A percentile compares a stretch with the other conserved stretches of the same genome.
phyloP scores from a whole-genome alignment of 2,797 vertebrate species.

The Ispidina picta region DNA sequence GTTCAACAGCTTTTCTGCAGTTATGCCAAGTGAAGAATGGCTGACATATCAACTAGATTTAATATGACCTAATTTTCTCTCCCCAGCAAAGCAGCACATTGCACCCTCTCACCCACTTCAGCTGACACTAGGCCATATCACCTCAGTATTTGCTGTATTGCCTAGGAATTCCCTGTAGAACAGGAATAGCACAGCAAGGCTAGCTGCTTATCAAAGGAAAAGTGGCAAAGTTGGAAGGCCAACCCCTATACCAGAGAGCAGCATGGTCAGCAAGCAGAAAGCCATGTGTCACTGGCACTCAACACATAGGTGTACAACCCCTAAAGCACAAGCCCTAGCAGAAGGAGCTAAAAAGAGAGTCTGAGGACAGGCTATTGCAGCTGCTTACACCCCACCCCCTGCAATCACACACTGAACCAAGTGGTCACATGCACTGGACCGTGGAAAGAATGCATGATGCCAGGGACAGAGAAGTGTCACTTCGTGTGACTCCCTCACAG shows the following conservation, averaged over 20 bases:
- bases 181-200: neutral
- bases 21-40: neutral
- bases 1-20: neutral
- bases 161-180: constrained; percentile 41
- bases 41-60: neutral
- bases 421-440: constrained; percentile 15
- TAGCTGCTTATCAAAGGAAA: constrained; percentile 31
- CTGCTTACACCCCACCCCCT: neutral
- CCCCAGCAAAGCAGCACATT: neutral
- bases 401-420: neutral
- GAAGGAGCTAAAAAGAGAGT: constrained; percentile 4
- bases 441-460: constrained; percentile 64
- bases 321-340: neutral
- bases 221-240: neutral
- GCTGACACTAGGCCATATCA: neutral
- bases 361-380: constrained; percentile 39
- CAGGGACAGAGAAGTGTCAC: constrained; percentile 38
- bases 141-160: neutral
- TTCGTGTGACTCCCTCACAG: neutral
- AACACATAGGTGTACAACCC: neutral
- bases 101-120: neutral
- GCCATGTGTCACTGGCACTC: constrained; percentile 38
- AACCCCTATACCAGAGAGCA: neutral
- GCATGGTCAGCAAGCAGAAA: neutral
- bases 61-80: neutral